A percentile compares a stretch with the other conserved stretches of the same genome.
phyloP scores from a whole-genome alignment of 1,140 invertebrate species.

The Aphis gossypii region DNA sequence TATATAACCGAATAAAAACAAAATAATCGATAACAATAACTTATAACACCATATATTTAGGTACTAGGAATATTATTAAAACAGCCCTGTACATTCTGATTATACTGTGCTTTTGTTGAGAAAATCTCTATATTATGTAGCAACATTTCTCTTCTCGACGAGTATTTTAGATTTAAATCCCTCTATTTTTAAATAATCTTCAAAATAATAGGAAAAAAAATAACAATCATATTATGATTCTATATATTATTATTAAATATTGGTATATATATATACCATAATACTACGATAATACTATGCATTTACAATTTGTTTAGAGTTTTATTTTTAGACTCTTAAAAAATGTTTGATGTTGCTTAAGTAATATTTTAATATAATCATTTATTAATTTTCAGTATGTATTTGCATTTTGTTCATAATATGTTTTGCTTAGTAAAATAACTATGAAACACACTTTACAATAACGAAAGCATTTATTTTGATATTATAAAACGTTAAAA shows the following conservation, averaged over 20 bases:
- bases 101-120: background rate
- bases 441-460: background rate
- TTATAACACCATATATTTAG: too few relatives aligned
- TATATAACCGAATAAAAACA: background rate
- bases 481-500: too few relatives aligned
- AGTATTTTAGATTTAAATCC: background rate
- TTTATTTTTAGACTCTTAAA: too few relatives aligned
- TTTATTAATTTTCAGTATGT: background rate
- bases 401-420: background rate
- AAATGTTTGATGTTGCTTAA: too few relatives aligned
- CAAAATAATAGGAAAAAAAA: background rate
- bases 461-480: too few relatives aligned
- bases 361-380: too few relatives aligned
- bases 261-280: background rate
- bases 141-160: background rate
- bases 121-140: background rate
- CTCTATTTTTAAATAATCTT: too few relatives aligned
- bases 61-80: background rate
- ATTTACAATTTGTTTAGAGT: too few relatives aligned
- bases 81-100: background rate
- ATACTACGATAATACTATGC: background rate
- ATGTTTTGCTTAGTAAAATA: background rate
- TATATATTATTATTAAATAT: background rate
- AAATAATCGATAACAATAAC: too few relatives aligned
- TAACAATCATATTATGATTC: background rate